These are phyloP conservation scores for Schizopygopsis pylzovi DNA, from an alignment of 2,797 vertebrate genomes.

Conservation along the genomic window DNA sequence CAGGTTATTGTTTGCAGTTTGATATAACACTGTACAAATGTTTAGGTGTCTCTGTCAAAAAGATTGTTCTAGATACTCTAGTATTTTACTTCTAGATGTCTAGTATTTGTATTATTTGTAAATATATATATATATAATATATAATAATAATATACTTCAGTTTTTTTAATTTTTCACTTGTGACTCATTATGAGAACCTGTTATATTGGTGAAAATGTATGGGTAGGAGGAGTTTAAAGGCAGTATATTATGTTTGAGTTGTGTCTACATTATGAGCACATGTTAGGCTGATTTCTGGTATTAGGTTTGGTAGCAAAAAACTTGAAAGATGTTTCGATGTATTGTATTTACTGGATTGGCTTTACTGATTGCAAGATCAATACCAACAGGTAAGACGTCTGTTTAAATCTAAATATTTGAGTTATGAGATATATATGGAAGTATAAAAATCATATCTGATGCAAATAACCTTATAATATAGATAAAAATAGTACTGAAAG, in stretches of 20 bases:
- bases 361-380: slow-evolving; percentile 6
- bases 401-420: neutral
- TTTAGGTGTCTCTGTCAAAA: too few relatives aligned
- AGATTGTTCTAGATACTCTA: neutral
- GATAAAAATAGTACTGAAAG: too few relatives aligned
- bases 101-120: neutral
- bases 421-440: neutral
- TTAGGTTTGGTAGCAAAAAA: neutral
- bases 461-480: too few relatives aligned
- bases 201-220: neutral
- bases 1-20: too few relatives aligned
- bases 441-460: neutral
- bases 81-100: too few relatives aligned
- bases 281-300: neutral
- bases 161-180: neutral
- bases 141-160: too few relatives aligned
- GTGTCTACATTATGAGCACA: too few relatives aligned
- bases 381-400: neutral
- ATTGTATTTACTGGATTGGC: neutral
- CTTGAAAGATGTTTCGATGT: neutral
- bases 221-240: neutral
- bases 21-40: too few relatives aligned
- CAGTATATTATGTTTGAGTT: neutral
- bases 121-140: neutral
- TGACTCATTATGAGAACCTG: neutral